Conservation (phyloP, 2,888 invertebrate genomes). For the Mellilla xanthometata region DNA sequence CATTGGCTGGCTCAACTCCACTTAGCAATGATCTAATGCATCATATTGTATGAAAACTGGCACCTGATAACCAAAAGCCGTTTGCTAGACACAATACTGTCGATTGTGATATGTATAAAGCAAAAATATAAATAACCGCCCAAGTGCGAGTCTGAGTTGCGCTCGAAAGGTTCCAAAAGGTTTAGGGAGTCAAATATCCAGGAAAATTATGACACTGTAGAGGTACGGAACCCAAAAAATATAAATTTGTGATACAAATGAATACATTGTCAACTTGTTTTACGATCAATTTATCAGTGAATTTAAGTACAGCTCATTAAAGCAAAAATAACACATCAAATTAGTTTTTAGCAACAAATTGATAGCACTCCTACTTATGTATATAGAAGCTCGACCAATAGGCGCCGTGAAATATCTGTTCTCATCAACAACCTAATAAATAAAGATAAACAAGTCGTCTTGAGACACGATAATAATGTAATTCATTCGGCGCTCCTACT, state of each 20-base stretch:
- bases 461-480: slow-evolving; percentile 11
- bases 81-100: too few relatives aligned
- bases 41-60: slow-evolving; percentile 8
- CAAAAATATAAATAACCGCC: too few relatives aligned
- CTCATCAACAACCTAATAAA: not conserved
- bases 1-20: slow-evolving; percentile 4
- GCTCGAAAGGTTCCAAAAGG: too few relatives aligned
- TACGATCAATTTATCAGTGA: too few relatives aligned
- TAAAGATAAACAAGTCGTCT: slow-evolving; percentile 29
- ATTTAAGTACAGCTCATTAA: not conserved
- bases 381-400: not conserved
- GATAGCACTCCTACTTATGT: not conserved
- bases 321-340: slow-evolving; percentile 1
- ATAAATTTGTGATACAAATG: too few relatives aligned
- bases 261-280: too few relatives aligned
- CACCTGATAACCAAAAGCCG: not conserved
- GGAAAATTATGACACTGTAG: too few relatives aligned
- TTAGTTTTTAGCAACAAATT: not conserved
- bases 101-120: too few relatives aligned
- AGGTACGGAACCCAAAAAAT: too few relatives aligned
- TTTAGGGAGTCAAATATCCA: too few relatives aligned
- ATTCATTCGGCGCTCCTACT: slow-evolving; percentile 26
- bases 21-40: slow-evolving; percentile 14
- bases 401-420: slow-evolving; percentile 19
- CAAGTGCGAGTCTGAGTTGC: too few relatives aligned